A percentile compares a stretch with the other conserved stretches of the same genome.
These are phyloP conservation scores for Tragelaphus strepsiceros DNA, from an alignment of 2,113 vertebrate species.

Conservation along the genomic window DNA sequence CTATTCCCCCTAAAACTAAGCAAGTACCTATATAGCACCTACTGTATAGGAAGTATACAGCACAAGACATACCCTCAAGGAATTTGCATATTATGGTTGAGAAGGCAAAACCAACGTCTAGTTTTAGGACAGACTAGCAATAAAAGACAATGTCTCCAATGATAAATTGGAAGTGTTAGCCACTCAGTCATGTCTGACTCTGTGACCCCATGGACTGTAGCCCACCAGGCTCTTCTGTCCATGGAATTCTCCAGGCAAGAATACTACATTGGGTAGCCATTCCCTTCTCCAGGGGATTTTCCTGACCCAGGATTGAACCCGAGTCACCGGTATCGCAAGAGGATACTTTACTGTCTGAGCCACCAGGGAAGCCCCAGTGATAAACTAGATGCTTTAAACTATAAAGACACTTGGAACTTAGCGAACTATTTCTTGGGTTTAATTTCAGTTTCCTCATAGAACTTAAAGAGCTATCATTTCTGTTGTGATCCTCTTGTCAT, in stretches of 20 bases:
- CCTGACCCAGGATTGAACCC: neutral
- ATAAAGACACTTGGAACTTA: neutral
- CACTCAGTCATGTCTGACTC: neutral
- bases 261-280: neutral
- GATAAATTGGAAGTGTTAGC: neutral
- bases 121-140: neutral
- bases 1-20: neutral
- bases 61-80: neutral
- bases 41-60: neutral
- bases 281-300: neutral
- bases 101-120: neutral
- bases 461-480: neutral
- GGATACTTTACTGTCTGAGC: neutral
- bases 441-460: neutral
- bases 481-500: neutral
- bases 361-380: neutral
- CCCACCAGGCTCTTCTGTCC: neutral
- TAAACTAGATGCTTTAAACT: neutral
- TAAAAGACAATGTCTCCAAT: neutral
- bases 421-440: neutral
- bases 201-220: neutral
- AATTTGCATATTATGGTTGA: neutral
- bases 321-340: neutral
- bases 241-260: neutral
- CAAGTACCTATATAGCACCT: neutral